A percentile compares a stretch with the other conserved stretches of the same genome.
Evolutionary conservation across 2,888 invertebrate species (phyloP).

Genomic region (Aplocera efformata): DNA sequence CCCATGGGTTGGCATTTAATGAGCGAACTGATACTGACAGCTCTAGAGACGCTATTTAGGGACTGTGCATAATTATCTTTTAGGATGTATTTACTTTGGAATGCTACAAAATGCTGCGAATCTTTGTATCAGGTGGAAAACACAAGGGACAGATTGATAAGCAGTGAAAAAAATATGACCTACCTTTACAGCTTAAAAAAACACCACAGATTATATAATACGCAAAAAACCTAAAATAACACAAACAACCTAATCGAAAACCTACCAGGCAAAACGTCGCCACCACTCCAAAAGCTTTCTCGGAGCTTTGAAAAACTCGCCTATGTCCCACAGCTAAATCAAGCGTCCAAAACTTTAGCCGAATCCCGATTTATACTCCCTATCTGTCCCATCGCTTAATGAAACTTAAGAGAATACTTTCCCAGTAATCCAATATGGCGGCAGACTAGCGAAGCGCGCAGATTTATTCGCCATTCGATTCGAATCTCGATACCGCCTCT

Average conservation of each 20-base stretch:
- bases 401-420: constrained; percentile 76
- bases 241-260: neutral
- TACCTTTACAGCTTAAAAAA: no score
- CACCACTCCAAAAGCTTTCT: constrained; percentile 14
- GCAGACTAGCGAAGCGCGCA: constrained; percentile 31
- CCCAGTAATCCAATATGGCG: constrained; percentile 68
- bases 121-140: no score
- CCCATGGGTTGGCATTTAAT: constrained; percentile 47
- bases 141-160: no score
- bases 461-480: constrained; percentile 71
- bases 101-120: no score
- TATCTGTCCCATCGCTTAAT: constrained; percentile 73
- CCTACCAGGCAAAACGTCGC: constrained; percentile 7
- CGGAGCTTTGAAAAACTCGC: constrained; percentile 17
- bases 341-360: constrained; percentile 40
- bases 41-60: constrained; percentile 36
- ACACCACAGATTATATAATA: no score
- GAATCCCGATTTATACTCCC: constrained; percentile 48
- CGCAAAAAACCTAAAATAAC: no score
- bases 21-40: constrained; percentile 40
- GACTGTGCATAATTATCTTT: constrained; percentile 15
- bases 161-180: no score
- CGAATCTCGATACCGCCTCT: constrained; percentile 63
- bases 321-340: constrained; percentile 32
- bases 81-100: no score